Evolutionary conservation across 2,113 vertebrate species (phyloP).

Genomic region (Brachyhypopomus gauderio): DNA sequence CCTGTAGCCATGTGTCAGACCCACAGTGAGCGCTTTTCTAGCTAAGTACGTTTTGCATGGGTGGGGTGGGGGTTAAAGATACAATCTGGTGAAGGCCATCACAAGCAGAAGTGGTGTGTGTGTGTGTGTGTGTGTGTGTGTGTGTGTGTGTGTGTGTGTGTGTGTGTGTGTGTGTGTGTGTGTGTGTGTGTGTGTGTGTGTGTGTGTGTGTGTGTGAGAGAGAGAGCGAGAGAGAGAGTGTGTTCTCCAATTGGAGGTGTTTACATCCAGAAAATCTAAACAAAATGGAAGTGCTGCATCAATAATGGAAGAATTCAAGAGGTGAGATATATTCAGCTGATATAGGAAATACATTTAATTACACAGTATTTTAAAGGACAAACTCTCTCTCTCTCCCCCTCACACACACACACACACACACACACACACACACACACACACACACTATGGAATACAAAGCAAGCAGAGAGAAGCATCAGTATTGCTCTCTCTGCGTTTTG

Average conservation of each 20-base stretch:
- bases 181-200: constrained; percentile 1
- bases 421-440: not conserved
- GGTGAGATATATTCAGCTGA: not conserved
- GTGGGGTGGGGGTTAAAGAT: no score
- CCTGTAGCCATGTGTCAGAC: no score
- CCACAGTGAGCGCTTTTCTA: no score
- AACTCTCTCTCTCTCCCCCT: not conserved
- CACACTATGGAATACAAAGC: not conserved
- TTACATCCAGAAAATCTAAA: constrained; percentile 27
- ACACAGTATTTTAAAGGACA: constrained; percentile 23
- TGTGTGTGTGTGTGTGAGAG: not conserved
- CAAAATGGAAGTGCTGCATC: constrained; percentile 32
- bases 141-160: constrained; percentile 59
- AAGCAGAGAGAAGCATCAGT: constrained; percentile 16
- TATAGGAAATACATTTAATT: constrained; percentile 22
- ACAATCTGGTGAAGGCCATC: no score
- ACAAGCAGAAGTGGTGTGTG: not conserved
- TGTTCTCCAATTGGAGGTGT: not conserved
- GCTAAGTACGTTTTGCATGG: no score
- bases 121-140: constrained; percentile 53
- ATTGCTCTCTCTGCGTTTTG: constrained; percentile 23
- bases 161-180: constrained; percentile 46
- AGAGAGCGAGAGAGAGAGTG: no score
- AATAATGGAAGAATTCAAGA: constrained; percentile 15
- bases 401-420: not conserved